phyloP scores from a whole-genome alignment of 2,797 vertebrate species.

The Mormyrops attenuatus region DNA sequence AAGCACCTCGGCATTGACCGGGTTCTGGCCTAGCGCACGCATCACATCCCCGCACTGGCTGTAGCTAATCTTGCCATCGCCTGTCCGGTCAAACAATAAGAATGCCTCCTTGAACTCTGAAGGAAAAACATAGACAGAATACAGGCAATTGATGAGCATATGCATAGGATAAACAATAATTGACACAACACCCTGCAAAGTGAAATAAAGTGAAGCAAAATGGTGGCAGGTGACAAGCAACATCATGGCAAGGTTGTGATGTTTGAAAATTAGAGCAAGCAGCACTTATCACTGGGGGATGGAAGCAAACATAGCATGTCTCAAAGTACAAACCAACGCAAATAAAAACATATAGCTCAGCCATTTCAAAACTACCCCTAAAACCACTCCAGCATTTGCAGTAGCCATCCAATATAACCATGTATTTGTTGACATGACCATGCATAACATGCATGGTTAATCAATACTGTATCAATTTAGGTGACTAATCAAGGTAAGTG shows the following conservation, averaged over 20 bases:
- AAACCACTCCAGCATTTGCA: not conserved
- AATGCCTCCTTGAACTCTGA: constrained; percentile 92
- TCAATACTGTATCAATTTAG: not conserved
- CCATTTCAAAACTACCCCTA: not conserved
- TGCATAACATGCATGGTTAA: not conserved
- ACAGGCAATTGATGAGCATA: not conserved
- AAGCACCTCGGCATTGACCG: constrained; percentile 85
- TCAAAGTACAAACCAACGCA: not conserved
- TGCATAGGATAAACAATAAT: not conserved
- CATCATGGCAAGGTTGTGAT: not conserved
- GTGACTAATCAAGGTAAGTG: not conserved
- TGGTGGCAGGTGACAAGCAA: not conserved
- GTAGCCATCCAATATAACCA: not conserved
- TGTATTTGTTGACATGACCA: not conserved
- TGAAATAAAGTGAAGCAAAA: not conserved
- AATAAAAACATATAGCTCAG: not conserved
- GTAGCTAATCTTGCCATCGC: constrained; percentile 83
- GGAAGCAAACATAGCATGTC: not conserved
- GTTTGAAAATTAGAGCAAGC: not conserved
- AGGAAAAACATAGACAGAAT: not conserved
- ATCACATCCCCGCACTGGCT: constrained; percentile 88
- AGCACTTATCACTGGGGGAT: not conserved
- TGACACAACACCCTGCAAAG: not conserved
- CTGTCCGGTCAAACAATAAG: constrained; percentile 80
- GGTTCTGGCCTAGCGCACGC: constrained; percentile 86